A percentile compares a stretch with the other conserved stretches of the same genome.
Conservation (phyloP, 2,888 invertebrate genomes). For the Chrysina gloriosa region DNA sequence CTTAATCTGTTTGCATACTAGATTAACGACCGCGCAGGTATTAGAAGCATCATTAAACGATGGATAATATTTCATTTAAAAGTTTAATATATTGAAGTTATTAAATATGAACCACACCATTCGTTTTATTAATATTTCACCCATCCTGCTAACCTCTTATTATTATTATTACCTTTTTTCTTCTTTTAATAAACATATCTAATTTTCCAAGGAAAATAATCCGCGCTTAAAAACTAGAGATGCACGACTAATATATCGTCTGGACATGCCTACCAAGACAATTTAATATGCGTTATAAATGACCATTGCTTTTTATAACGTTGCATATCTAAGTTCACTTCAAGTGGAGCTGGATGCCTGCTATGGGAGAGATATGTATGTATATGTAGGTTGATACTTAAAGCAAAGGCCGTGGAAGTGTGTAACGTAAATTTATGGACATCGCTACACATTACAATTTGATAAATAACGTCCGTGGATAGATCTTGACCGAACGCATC, state of each 20-base stretch:
- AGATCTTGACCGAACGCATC: background rate
- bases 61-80: too few species aligned
- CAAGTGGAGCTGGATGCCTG: background rate
- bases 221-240: background rate
- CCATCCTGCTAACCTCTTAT: too few species aligned
- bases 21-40: too few species aligned
- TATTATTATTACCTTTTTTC: too few species aligned
- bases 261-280: slow-evolving; percentile 3
- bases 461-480: slow-evolving; percentile 40
- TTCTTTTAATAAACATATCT: slow-evolving; percentile 1
- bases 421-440: slow-evolving; percentile 41
- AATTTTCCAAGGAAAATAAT: too few species aligned
- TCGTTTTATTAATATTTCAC: too few species aligned
- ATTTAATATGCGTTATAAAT: slow-evolving; percentile 25
- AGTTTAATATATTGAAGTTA: too few species aligned
- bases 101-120: too few species aligned
- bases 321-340: background rate
- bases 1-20: too few species aligned
- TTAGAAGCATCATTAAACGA: too few species aligned
- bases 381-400: too few species aligned
- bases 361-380: background rate
- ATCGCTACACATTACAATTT: slow-evolving; percentile 41
- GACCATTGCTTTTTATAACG: background rate
- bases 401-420: background rate
- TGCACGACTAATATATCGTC: background rate